Percentiles rank a stretch among this genome's conserved stretches.
Evolutionary conservation across 2,113 vertebrate species (phyloP).

Genomic region (Nesogale talazaci): DNA sequence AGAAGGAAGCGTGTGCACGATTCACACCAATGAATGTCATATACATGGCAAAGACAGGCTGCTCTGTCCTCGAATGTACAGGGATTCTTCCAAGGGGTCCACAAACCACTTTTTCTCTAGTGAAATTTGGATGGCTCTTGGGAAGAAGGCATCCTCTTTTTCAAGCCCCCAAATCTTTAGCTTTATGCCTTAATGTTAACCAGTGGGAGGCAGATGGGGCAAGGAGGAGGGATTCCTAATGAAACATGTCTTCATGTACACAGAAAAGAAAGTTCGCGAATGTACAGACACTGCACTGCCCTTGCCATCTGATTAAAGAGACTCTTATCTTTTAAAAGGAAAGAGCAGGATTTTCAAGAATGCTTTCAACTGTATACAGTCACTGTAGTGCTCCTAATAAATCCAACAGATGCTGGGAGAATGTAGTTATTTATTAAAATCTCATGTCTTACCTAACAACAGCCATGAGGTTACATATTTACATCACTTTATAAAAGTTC

Average conservation of each 20-base stretch:
- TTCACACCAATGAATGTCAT: constrained; percentile 88
- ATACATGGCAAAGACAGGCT: constrained; percentile 88
- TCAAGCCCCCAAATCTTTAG: constrained; percentile 86
- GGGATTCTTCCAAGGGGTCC: constrained; percentile 82
- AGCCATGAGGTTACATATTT: constrained; percentile 88
- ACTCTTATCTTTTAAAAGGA: constrained; percentile 85
- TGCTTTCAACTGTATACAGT: constrained; percentile 87
- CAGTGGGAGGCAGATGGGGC: constrained; percentile 16
- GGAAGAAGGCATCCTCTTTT: constrained; percentile 83
- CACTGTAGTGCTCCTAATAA: constrained; percentile 86
- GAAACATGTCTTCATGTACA: constrained; percentile 87
- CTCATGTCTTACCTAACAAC: constrained; percentile 86
- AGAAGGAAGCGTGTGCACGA: constrained; percentile 89
- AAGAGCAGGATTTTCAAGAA: constrained; percentile 88
- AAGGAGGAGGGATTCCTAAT: constrained; percentile 73
- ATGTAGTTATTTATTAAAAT: constrained; percentile 89
- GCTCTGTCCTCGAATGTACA: constrained; percentile 84
- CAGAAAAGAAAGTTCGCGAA: constrained; percentile 87
- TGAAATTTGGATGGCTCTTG: constrained; percentile 81
- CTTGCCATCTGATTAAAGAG: constrained; percentile 87
- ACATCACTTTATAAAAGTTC: constrained; percentile 92
- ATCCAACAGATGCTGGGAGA: constrained; percentile 88
- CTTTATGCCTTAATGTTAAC: constrained; percentile 85
- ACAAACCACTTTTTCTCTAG: constrained; percentile 85
- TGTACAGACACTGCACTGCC: constrained; percentile 87